Base-by-base conservation (phyloP, 2,888 invertebrate species). In the Meloe dianella region DNA sequence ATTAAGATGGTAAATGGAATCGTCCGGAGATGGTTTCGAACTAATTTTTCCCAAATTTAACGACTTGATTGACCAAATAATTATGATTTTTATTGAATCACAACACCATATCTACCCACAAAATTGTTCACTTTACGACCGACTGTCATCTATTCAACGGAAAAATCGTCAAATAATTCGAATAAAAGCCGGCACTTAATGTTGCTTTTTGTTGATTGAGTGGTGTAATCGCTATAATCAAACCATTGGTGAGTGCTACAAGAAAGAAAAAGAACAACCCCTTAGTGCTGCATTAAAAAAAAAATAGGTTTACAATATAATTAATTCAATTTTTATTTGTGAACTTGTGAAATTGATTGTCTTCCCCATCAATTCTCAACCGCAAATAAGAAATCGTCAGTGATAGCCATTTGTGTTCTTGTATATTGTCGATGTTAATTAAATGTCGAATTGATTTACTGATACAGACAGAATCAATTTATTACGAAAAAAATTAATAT, bases 131-230 rank as follows among this genome's bases (percentile, higher is more conserved):
- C 47, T 51, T 51, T 51, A 51, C 47, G 47, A 4, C n/a, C 41
- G 8, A 41, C 41, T 41, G 41, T 12, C 41, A 17, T 41, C 41
- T 41, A 41, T 41, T 41, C 41, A 41, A 41, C 41, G 41, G n/a
- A 41, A 41, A 41, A 41, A 17, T 41, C 7, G 10, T 51, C 10
- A 10, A 9, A 22, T 51, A 51, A 51, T 51, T 22, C 47, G 10
- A 51, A 51, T 51, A 51, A 51, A 22, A 10, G 8, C 47, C 47
- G 20, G 10, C 20, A 20, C 4, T 51, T 51, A 22, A 51, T 51
- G 47, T 51, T 22, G 10, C 47, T n/a, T 51, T 51, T 51, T 51
- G 47, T 51, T 51, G 47, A 22, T 51, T 51, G 47, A 51, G 20
- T 51, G 22, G 10, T 51, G 47, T 51, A 51, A 51, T 51, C 1